phyloP scores from a whole-genome alignment of 2,888 invertebrate genomes.

The Yponomeuta cagnagella region DNA sequence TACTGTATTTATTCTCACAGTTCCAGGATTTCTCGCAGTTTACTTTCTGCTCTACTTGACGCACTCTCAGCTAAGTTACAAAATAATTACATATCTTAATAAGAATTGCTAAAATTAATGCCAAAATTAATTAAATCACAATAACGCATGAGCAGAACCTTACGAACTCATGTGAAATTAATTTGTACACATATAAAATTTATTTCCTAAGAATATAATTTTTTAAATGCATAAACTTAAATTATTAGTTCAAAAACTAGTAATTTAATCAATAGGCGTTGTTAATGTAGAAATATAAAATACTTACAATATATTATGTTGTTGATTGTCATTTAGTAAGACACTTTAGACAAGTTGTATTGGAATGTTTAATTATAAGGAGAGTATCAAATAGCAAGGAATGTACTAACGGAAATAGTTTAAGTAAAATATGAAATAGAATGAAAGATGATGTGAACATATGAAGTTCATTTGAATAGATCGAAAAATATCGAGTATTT shows the following conservation, averaged over 20 bases:
- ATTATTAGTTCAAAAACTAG: slow-evolving; percentile 20
- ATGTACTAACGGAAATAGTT: neutral
- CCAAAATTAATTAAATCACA: slow-evolving; percentile 48
- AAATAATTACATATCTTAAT: neutral
- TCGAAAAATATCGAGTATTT: neutral
- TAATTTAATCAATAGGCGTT: neutral
- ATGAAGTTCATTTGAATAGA: neutral
- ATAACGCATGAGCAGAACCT: slow-evolving; percentile 48
- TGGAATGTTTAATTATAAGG: slow-evolving; percentile 28
- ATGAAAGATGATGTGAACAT: neutral
- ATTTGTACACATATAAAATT: slow-evolving; percentile 57
- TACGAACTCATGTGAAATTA: slow-evolving; percentile 52
- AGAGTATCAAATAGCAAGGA: slow-evolving; percentile 25
- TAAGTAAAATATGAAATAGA: neutral
- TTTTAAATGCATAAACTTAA: slow-evolving; percentile 65
- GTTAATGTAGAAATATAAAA: neutral
- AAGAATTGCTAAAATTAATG: neutral
- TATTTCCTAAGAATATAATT: slow-evolving; percentile 27
- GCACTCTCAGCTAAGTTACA: neutral
- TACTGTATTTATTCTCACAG: neutral
- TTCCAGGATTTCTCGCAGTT: neutral
- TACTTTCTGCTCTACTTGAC: neutral
- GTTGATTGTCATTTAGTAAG: slow-evolving; percentile 12
- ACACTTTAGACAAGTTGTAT: neutral
- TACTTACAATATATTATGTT: slow-evolving; percentile 10